These are phyloP conservation scores for Crypturellus undulatus DNA, from an alignment of 2,113 vertebrate genomes.

Conservation along the genomic window DNA sequence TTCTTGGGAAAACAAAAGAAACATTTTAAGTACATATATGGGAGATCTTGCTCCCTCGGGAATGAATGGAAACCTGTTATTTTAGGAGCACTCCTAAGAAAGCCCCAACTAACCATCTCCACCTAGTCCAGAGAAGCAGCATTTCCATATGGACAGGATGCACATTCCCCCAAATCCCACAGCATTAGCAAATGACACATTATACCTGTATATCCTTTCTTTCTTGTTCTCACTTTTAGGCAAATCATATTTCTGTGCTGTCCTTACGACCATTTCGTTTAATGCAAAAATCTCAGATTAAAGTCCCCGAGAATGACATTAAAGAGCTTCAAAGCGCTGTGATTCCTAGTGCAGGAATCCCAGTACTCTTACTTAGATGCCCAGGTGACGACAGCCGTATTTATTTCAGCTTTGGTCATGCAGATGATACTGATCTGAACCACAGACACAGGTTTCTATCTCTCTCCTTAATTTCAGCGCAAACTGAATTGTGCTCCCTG, in stretches of 20 bases:
- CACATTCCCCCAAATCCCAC: not conserved
- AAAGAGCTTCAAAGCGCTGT: not conserved
- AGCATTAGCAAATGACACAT: not conserved
- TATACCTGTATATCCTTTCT: not conserved
- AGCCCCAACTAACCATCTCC: not conserved
- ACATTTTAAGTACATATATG: not conserved
- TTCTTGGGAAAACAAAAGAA: not conserved
- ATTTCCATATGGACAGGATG: not conserved
- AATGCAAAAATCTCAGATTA: not conserved
- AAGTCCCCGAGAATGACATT: not conserved
- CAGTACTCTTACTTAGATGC: not conserved
- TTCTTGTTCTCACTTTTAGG: not conserved
- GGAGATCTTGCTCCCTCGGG: no score
- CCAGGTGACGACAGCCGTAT: no score
- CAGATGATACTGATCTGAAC: not conserved
- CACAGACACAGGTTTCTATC: not conserved
- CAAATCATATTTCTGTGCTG: not conserved
- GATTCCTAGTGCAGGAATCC: not conserved
- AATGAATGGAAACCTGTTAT: not conserved
- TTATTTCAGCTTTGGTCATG: not conserved
- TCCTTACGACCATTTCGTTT: not conserved
- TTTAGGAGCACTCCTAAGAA: not conserved
- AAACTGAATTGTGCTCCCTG: not conserved
- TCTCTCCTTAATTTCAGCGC: not conserved
- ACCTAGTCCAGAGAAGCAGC: not conserved